Evolutionary conservation across 2,888 invertebrate species (phyloP).

Genomic region (Julus scanicus): DNA sequence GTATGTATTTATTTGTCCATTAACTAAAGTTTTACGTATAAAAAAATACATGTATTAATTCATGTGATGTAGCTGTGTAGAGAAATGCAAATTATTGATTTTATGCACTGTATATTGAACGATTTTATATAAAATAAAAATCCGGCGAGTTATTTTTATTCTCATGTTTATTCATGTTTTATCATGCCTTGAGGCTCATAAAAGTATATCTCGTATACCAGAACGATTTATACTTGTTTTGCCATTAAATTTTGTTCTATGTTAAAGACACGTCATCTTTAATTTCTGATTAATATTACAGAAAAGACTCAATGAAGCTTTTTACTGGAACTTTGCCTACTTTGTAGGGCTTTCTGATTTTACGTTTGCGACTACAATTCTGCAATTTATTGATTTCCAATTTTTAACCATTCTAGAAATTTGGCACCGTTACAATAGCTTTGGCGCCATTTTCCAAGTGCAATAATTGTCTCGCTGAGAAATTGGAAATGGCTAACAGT

Average conservation of each 20-base stretch:
- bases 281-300: not conserved
- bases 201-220: no score
- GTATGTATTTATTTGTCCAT: no score
- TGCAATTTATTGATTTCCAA: slow-evolving; percentile 21
- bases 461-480: not conserved
- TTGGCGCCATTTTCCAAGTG: not conserved
- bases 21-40: no score
- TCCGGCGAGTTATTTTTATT: no score
- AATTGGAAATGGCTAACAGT: not conserved
- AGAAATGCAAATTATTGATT: no score
- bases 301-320: not conserved
- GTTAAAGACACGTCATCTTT: not conserved
- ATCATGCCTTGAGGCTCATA: no score
- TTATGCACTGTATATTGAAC: no score
- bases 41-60: no score
- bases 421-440: not conserved
- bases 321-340: not conserved
- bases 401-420: not conserved
- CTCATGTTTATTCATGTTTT: no score
- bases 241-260: not conserved
- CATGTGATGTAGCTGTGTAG: no score
- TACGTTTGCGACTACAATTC: not conserved
- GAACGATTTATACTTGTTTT: no score
- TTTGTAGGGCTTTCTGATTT: not conserved
- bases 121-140: no score